These are phyloP conservation scores for Heterodera carotae DNA, from an alignment of 1,140 invertebrate species.

Conservation along the genomic window DNA sequence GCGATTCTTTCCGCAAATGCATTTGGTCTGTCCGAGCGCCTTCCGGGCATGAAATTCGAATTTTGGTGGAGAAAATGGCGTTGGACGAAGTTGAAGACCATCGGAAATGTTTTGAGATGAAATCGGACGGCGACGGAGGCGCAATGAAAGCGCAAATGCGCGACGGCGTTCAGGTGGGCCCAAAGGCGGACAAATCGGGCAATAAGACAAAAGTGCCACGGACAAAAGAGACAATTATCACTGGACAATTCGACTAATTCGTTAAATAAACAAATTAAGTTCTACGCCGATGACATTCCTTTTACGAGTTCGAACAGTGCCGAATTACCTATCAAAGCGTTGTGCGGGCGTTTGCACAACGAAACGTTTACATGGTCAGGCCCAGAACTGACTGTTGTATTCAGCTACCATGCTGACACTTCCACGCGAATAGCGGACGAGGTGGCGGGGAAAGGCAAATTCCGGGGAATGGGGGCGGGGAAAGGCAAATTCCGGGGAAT, in stretches of 20 bases:
- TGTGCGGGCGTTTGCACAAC: conserved; percentile 31
- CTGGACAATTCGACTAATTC: too few relatives aligned
- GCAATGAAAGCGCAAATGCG: not conserved
- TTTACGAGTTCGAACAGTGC: not conserved
- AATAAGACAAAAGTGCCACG: not conserved
- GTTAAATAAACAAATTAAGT: conserved; percentile 36
- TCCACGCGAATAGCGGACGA: conserved; percentile 6
- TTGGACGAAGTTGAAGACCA: not conserved
- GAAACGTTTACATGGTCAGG: conserved; percentile 13
- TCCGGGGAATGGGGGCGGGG: too few relatives aligned
- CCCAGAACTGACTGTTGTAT: conserved; percentile 9
- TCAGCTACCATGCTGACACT: conserved; percentile 29
- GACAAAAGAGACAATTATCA: too few relatives aligned
- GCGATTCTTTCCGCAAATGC: conserved; percentile 43
- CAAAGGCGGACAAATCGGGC: too few relatives aligned
- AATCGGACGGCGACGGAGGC: not conserved
- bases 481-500: too few relatives aligned
- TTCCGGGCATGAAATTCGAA: conserved; percentile 44
- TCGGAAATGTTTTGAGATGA: conserved; percentile 25
- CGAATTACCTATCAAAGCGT: conserved; percentile 27
- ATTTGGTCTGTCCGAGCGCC: conserved; percentile 56
- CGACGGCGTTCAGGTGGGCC: conserved; percentile 30
- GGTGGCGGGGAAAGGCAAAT: not conserved
- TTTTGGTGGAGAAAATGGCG: conserved; percentile 33
- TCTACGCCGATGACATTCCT: conserved; percentile 22